Percentiles rank a stretch among this genome's conserved stretches.
These are phyloP conservation scores for Typhlichthys eigenmanni DNA, from an alignment of 2,797 vertebrate genomes.

Conservation along the genomic window DNA sequence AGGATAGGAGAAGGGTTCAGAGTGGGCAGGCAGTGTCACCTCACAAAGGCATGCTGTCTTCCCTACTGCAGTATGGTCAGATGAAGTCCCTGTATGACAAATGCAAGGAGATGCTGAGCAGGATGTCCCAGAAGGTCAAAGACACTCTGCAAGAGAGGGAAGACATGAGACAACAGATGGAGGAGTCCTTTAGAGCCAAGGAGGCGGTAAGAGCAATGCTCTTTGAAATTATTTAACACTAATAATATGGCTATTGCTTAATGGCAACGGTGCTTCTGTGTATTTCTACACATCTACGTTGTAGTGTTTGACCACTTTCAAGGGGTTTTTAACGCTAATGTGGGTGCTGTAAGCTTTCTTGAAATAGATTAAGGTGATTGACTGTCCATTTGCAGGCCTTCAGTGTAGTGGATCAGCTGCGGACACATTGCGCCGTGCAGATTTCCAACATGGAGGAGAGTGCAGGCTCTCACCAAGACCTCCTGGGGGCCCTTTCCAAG, in stretches of 20 bases:
- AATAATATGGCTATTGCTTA: background rate
- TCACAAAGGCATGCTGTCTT: background rate
- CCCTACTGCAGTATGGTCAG: slow-evolving; percentile 60
- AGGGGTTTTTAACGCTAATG: background rate
- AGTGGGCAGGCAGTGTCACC: too few relatives aligned
- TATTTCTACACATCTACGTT: background rate
- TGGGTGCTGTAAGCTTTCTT: background rate
- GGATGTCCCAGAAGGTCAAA: slow-evolving; percentile 72
- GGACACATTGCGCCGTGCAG: slow-evolving; percentile 70
- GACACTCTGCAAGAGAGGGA: slow-evolving; percentile 73
- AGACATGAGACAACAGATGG: slow-evolving; percentile 72
- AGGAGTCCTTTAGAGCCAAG: slow-evolving; percentile 75
- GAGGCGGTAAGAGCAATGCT: slow-evolving; percentile 72
- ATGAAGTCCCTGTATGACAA: slow-evolving; percentile 67
- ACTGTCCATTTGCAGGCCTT: slow-evolving; percentile 72
- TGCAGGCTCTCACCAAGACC: slow-evolving; percentile 76
- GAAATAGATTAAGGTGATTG: slow-evolving; percentile 2
- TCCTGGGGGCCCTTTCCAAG: slow-evolving; percentile 72
- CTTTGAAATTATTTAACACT: background rate
- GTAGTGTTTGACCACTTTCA: too few relatives aligned
- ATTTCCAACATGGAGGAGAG: slow-evolving; percentile 77
- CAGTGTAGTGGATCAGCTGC: slow-evolving; percentile 77
- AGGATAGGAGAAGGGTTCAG: too few relatives aligned
- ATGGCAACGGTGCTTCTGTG: background rate
- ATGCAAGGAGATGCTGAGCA: slow-evolving; percentile 62